A percentile compares a stretch with the other conserved stretches of the same genome.
Conservation (phyloP, 2,797 vertebrate genomes). For the Anguilla obscura region DNA sequence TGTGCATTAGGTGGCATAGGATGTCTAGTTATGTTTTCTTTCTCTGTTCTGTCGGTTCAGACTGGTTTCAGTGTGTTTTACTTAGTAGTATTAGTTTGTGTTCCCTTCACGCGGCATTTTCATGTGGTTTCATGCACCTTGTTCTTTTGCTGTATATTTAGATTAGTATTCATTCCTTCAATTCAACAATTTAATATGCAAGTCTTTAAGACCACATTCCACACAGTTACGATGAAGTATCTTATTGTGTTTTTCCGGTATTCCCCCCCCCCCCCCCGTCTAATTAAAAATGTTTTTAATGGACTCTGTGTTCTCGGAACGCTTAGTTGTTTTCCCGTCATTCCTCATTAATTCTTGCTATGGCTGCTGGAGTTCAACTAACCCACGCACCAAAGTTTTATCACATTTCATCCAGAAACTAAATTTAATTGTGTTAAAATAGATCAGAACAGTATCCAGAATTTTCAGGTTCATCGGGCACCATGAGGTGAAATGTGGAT, state of each 20-base stretch:
- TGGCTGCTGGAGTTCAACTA: neutral
- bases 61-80: neutral
- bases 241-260: neutral
- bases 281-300: conserved; percentile 21
- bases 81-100: neutral
- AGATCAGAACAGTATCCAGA: neutral
- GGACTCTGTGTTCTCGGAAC: neutral
- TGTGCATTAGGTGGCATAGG: neutral
- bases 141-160: neutral
- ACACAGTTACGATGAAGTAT: neutral
- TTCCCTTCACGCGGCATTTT: neutral
- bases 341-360: conserved; percentile 2
- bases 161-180: neutral
- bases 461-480: neutral
- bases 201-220: neutral
- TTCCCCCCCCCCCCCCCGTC: neutral
- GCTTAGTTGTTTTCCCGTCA: neutral
- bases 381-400: neutral
- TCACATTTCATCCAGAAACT: neutral
- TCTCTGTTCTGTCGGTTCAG: neutral
- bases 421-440: neutral
- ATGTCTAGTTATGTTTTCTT: neutral
- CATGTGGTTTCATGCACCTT: neutral
- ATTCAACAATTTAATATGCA: neutral
- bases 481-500: neutral